Evolutionary conservation across 1,140 invertebrate species (phyloP).

Genomic region (Zaprionus africanus): DNA sequence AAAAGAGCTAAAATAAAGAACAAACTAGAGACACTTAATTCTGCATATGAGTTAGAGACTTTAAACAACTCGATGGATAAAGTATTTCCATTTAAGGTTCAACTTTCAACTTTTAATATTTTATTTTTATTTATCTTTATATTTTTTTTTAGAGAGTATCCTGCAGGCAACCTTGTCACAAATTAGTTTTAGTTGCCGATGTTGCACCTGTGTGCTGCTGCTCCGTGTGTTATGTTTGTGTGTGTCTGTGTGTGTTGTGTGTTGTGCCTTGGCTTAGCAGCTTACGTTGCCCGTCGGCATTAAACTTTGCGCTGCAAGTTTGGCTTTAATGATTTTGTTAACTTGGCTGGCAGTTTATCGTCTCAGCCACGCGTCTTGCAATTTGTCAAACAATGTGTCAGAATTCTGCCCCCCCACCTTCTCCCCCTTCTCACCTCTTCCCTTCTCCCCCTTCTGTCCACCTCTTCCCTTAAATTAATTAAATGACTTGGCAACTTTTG

Average conservation of each 20-base stretch:
- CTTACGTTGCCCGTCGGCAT: slow-evolving; percentile 67
- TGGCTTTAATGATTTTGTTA: slow-evolving; percentile 78
- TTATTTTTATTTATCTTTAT: too few relatives aligned
- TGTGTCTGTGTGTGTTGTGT: slow-evolving; percentile 13
- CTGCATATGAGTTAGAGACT: too few relatives aligned
- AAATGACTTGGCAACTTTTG: slow-evolving; percentile 64
- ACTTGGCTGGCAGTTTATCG: slow-evolving; percentile 52
- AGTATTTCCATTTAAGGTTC: too few relatives aligned
- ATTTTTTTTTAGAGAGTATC: not conserved
- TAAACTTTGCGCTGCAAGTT: slow-evolving; percentile 70
- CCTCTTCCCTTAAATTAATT: slow-evolving; percentile 67
- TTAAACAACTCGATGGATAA: too few relatives aligned
- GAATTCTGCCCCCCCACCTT: slow-evolving; percentile 53
- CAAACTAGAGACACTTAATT: too few relatives aligned
- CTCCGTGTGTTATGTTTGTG: slow-evolving; percentile 7
- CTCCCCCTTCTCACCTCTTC: too few relatives aligned
- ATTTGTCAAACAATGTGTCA: slow-evolving; percentile 83
- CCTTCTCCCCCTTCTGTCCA: not conserved
- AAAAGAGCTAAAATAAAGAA: too few relatives aligned
- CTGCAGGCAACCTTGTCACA: not conserved
- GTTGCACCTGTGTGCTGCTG: slow-evolving; percentile 55
- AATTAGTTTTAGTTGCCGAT: slow-evolving; percentile 16
- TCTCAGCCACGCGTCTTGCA: slow-evolving; percentile 59
- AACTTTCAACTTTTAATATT: too few relatives aligned
- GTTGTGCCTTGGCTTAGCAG: slow-evolving; percentile 40